A percentile compares a stretch with the other conserved stretches of the same genome.
Evolutionary conservation across 2,888 invertebrate species (phyloP).

Genomic region (Lasioglossum calceatum): DNA sequence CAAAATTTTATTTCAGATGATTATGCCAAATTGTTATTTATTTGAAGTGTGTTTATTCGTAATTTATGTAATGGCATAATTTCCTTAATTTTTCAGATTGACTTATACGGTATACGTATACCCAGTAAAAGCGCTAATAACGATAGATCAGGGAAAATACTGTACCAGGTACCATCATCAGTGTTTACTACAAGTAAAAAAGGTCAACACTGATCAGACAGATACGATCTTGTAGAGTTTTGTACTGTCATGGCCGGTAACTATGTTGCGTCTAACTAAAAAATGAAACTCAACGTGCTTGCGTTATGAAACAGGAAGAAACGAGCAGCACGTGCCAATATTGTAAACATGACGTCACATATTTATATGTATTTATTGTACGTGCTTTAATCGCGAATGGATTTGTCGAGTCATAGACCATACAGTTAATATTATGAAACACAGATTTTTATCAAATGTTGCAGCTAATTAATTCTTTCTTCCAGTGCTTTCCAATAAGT

Average conservation of each 20-base stretch:
- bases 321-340: background rate
- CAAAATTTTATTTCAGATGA: background rate
- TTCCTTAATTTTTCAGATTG: background rate
- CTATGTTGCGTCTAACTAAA: slow-evolving; percentile 8
- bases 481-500: background rate
- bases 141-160: background rate
- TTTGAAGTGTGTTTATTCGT: background rate
- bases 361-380: background rate
- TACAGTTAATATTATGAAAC: background rate
- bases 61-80: background rate
- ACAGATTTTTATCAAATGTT: background rate
- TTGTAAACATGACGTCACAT: background rate
- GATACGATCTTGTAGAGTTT: background rate
- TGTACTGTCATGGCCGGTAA: background rate
- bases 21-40: background rate
- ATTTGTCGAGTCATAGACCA: background rate
- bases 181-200: background rate
- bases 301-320: background rate
- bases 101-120: background rate
- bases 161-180: background rate
- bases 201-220: background rate
- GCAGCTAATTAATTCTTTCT: background rate
- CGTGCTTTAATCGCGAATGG: background rate
- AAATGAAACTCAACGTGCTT: background rate
- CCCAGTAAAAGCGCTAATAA: background rate